Conservation (phyloP, 2,113 vertebrate genomes). For the Pardalotus punctatus region DNA sequence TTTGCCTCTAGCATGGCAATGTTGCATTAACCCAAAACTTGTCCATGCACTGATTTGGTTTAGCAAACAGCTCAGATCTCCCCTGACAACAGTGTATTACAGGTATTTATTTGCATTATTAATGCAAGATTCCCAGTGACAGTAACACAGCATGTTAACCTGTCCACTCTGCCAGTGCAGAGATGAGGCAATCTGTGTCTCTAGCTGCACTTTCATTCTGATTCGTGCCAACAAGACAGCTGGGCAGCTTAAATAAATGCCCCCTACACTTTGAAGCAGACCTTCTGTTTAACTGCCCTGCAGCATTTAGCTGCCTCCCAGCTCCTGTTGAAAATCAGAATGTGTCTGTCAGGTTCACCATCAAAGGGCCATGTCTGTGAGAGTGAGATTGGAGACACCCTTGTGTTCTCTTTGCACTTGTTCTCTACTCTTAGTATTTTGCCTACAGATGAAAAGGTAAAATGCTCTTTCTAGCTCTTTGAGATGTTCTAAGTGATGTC, state of each 20-base stretch:
- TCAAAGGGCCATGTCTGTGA: not conserved
- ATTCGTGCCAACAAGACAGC: not conserved
- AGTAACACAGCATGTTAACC: not conserved
- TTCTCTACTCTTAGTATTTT: not conserved
- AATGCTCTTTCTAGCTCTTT: constrained; percentile 30
- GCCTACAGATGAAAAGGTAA: constrained; percentile 22
- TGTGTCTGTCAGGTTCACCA: not conserved
- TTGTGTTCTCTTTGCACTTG: not conserved
- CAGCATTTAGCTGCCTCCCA: constrained; percentile 4
- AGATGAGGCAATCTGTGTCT: not conserved
- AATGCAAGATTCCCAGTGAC: not conserved
- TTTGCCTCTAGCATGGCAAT: not conserved
- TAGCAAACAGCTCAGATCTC: not conserved
- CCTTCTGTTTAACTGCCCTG: not conserved
- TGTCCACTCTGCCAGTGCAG: not conserved
- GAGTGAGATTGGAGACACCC: not conserved
- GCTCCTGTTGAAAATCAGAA: not conserved
- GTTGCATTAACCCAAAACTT: not conserved
- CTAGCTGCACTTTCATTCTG: not conserved
- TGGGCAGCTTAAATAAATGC: not conserved
- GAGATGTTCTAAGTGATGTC: not conserved
- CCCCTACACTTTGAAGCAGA: not conserved
- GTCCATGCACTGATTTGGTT: not conserved
- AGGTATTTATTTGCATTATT: not conserved
- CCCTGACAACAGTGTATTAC: not conserved